These are phyloP conservation scores for Podargus strigoides DNA, from an alignment of 2,797 vertebrate species.

Conservation along the genomic window DNA sequence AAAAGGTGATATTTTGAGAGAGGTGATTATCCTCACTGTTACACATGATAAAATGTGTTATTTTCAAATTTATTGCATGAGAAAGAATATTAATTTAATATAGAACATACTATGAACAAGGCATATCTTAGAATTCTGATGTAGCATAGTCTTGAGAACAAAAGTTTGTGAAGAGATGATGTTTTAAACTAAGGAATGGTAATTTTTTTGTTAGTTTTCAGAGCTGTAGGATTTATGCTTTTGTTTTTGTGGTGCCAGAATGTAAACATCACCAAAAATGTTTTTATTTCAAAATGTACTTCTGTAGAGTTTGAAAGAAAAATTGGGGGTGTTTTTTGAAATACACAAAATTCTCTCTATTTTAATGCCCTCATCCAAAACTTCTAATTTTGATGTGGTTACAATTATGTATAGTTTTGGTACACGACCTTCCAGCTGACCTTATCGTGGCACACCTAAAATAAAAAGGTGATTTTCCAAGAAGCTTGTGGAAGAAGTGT, in stretches of 20 bases:
- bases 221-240: neutral
- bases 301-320: neutral
- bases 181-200: neutral
- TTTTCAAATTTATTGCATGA: neutral
- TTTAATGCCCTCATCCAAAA: neutral
- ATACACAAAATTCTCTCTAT: neutral
- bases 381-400: neutral
- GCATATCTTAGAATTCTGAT: neutral
- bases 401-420: neutral
- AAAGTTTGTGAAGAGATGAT: neutral
- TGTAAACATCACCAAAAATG: neutral
- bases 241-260: neutral
- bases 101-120: neutral
- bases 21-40: neutral
- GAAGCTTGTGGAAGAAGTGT: neutral
- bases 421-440: neutral
- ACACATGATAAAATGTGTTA: neutral
- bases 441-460: neutral
- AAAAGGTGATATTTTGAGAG: neutral
- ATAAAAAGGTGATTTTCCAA: neutral
- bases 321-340: neutral
- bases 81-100: neutral
- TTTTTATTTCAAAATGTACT: neutral
- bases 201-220: neutral
- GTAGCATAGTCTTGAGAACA: neutral